phyloP scores from a whole-genome alignment of 2,888 invertebrate genomes.

The Spisula subtruncata region DNA sequence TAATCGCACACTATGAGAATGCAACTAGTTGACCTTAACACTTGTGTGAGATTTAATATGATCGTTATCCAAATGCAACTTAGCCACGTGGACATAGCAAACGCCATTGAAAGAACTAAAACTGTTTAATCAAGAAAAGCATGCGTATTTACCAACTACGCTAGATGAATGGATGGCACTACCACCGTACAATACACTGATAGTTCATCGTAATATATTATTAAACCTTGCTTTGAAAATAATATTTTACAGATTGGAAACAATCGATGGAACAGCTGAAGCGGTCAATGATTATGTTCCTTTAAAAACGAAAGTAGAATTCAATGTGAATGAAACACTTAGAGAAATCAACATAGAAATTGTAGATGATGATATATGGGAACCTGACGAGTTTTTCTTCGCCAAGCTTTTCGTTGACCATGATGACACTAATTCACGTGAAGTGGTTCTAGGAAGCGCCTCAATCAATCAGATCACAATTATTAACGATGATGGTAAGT shows the following conservation, averaged over 20 bases:
- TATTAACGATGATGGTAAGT: slow-evolving; percentile 90
- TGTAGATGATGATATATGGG: slow-evolving; percentile 90
- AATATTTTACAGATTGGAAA: slow-evolving; percentile 88
- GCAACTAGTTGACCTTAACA: too few species aligned
- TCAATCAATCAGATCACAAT: slow-evolving; percentile 90
- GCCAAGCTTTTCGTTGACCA: slow-evolving; percentile 88
- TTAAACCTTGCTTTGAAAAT: not conserved
- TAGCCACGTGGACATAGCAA: too few species aligned
- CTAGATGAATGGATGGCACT: too few species aligned
- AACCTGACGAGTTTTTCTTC: slow-evolving; percentile 90
- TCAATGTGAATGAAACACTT: slow-evolving; percentile 89
- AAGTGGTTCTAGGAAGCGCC: slow-evolving; percentile 89
- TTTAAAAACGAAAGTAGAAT: slow-evolving; percentile 89
- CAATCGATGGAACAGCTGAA: slow-evolving; percentile 90
- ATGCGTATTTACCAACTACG: too few species aligned
- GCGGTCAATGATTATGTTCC: slow-evolving; percentile 89
- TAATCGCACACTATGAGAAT: too few species aligned
- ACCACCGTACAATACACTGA: too few species aligned
- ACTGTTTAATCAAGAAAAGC: too few species aligned
- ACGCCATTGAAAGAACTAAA: too few species aligned
- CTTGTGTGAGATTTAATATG: too few species aligned
- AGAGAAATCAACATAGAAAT: slow-evolving; percentile 89
- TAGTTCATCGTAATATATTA: too few species aligned
- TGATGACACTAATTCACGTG: slow-evolving; percentile 82
- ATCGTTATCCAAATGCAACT: too few species aligned